Conservation (phyloP, 2,888 invertebrate species). For the Lasioglossum marginatum region DNA sequence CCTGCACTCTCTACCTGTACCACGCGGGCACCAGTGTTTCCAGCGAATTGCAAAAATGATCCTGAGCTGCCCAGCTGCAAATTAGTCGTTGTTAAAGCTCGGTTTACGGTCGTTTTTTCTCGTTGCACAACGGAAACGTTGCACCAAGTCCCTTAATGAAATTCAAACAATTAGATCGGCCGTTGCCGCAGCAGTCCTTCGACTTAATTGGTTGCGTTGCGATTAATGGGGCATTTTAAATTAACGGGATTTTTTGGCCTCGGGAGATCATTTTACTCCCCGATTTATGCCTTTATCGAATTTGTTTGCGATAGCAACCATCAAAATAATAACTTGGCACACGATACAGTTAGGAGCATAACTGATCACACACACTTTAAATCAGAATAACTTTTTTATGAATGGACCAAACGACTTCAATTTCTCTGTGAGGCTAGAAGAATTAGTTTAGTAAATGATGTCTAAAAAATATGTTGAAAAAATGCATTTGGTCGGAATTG, state of each 20-base stretch:
- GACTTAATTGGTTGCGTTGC: neutral
- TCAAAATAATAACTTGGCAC: too few relatives aligned
- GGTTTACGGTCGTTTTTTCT: constrained; percentile 45
- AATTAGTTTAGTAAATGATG: too few relatives aligned
- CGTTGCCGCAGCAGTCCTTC: neutral
- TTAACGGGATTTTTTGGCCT: neutral
- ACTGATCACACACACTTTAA: too few relatives aligned
- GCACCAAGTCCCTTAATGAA: constrained; percentile 15
- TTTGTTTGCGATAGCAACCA: too few relatives aligned
- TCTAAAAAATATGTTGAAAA: too few relatives aligned
- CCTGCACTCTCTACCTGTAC: constrained; percentile 26
- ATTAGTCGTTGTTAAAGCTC: constrained; percentile 37
- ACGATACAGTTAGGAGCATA: too few relatives aligned
- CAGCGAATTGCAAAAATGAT: neutral
- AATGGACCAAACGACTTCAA: too few relatives aligned
- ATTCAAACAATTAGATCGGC: constrained; percentile 33
- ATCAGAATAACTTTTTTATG: too few relatives aligned
- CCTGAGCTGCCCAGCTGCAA: neutral
- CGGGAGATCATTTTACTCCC: too few relatives aligned
- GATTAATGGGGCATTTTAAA: constrained; percentile 27
- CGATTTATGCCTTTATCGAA: too few relatives aligned
- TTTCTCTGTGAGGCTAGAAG: too few relatives aligned
- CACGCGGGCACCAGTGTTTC: constrained; percentile 5
- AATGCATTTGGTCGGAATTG: too few relatives aligned
- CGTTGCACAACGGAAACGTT: constrained; percentile 52